phyloP scores from a whole-genome alignment of 2,797 vertebrate species.

The Eulemur mongoz region DNA sequence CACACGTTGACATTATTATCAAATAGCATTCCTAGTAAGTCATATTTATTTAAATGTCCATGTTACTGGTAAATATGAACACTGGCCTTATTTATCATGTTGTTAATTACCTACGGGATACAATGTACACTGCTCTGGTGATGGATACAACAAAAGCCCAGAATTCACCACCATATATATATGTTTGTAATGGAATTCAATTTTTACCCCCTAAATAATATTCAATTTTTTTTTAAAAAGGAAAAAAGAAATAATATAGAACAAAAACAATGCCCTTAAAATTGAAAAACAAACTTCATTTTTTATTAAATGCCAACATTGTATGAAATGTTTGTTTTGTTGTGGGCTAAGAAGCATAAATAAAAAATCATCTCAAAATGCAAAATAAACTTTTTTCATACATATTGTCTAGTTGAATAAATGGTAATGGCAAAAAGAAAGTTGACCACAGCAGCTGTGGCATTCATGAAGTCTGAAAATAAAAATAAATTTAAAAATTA shows the following conservation, averaged over 20 bases:
- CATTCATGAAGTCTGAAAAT: constrained; percentile 17
- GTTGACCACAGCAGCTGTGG: background rate
- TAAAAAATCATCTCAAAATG: constrained; percentile 1
- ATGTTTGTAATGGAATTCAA: background rate
- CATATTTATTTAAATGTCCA: background rate
- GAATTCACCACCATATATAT: background rate
- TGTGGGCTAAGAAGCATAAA: background rate
- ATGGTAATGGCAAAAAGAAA: background rate
- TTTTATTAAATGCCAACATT: constrained; percentile 39
- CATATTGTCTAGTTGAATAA: background rate
- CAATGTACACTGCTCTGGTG: background rate
- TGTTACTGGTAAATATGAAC: background rate
- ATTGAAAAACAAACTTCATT: background rate
- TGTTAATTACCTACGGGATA: background rate
- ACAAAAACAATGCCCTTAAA: background rate
- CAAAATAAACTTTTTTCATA: background rate
- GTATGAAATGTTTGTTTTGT: constrained; percentile 6
- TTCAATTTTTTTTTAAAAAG: background rate
- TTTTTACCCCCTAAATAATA: background rate
- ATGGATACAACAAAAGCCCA: background rate
- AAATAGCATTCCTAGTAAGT: background rate
- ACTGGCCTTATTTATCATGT: background rate
- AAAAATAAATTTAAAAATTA: background rate
- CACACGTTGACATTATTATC: background rate
- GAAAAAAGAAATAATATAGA: background rate